Evolutionary conservation across 2,113 vertebrate genomes (phyloP), one percentile per base, ranked within the genome.

Genomic region (Nerophis lumbriciformis): DNA sequence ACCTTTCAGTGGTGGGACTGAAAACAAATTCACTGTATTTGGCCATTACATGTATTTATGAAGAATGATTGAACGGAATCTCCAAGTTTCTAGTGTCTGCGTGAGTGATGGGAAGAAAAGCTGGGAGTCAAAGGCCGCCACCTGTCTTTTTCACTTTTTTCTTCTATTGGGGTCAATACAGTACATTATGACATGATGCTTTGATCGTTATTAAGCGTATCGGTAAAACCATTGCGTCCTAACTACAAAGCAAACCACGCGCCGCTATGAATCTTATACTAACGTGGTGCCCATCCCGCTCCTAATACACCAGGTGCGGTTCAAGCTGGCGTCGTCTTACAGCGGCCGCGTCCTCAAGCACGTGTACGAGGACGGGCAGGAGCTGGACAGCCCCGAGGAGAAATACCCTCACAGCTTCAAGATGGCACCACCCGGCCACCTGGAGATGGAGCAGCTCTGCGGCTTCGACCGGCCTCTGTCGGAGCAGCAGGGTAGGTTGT

Each of bases 331-430:
- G 0, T 98, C 97, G 0, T 91, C 95, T 2, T 94, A 94, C 89
- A 99, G 96, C 0, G 97, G 97, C 0, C 88, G 97, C 0, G 93
- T 99, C 57, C 59, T 99, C 36, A 99, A 97, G 73, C 95, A 99
- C 5, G 96, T 99, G 50, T 99, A 88, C 0, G 96, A 98, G 65
- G 97, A 99, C 0, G 97, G 97, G 19, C 94, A 98, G 84, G 94
- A 95, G 70, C 87, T 98, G 44, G 93, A 97, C 59, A 94, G 89
- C 7, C 95, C 95, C 0, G 92, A 92, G 72, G 92, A 94, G 37
- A 94, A 95, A 72, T 94, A 90, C 62, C 91, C 94, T 2, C 92
- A 93, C 76, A 91, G 93, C 16, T 94, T 93, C 38, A 82, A 91
- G 83, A 92, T 92, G 42, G 42, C 42, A 12, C 91, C 88, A 0